phyloP scores from a whole-genome alignment of 2,113 vertebrate genomes.

The Anguilla rostrata region DNA sequence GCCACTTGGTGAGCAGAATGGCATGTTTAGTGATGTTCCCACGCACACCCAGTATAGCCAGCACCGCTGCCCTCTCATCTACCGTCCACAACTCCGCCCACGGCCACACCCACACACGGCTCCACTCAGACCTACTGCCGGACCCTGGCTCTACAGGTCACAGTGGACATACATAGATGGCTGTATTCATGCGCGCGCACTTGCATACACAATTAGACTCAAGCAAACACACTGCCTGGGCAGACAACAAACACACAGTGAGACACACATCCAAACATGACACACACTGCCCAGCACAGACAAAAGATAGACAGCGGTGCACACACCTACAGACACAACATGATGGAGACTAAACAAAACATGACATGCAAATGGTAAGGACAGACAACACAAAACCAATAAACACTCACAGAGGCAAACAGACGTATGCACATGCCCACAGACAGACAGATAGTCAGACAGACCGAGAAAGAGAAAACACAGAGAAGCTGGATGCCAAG shows the following conservation, averaged over 20 bases:
- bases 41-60: conserved; percentile 71
- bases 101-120: neutral
- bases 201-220: neutral
- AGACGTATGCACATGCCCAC: neutral
- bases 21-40: conserved; percentile 66
- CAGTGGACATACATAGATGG: neutral
- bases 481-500: neutral
- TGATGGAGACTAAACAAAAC: neutral
- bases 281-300: neutral
- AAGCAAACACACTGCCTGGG: neutral
- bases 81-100: neutral
- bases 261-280: neutral
- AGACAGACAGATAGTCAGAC: conserved; percentile 33
- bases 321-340: conserved; percentile 22
- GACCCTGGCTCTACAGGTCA: neutral
- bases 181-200: neutral
- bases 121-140: neutral
- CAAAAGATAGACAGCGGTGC: conserved; percentile 13
- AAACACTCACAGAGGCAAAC: conserved; percentile 24
- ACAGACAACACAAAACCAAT: conserved; percentile 27
- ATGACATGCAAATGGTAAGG: neutral
- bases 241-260: neutral
- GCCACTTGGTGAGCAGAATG: conserved; percentile 61
- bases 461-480: conserved; percentile 27
- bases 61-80: conserved; percentile 22